Base-by-base conservation (phyloP, 2,797 vertebrate genomes). In the Sebastes dallii region DNA sequence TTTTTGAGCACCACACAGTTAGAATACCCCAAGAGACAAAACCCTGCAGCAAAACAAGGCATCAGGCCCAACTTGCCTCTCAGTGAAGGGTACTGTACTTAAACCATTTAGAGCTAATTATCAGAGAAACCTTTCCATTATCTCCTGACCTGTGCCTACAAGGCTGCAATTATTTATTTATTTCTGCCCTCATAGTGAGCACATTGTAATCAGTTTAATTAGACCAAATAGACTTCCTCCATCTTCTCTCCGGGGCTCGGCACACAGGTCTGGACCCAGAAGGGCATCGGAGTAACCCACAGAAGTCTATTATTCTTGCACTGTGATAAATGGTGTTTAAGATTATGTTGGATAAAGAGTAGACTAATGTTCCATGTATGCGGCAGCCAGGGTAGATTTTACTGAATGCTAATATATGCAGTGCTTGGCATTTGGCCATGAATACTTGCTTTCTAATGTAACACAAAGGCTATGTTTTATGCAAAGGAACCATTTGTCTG, bases 351-450 rank as follows among this genome's bases (percentile, higher is more conserved):
- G 78, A 88, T 88, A 86, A 90, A 87, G 71, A 91, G 78, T 20
- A 77, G 82, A 82, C 61, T 86, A 89, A 93, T 90, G 75, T 74
- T 88, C 65, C 29, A 77, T 76, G 75, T 77, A 61, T 80, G 72
- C 52, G 25, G 71, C 62, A 81, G 66, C 75, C n/a, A 8, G 76
- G 60, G 72, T 70, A 73, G 52, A 72, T 86, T 80, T 83, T 85
- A 87, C 75, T 82, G 82, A 90, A 92, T 89, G 91, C 91, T 92
- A 94, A 95, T 93, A 80, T 93, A 94, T 94, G 85, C 89, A 70
- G 70, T 66, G 56, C 58, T 83, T 94, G 93, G 93, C 90, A 93
- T 95, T 94, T 93, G 72, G 82, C 90, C 92, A 91, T 79, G 80
- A 80, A 81, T 82, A 82, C 81, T 85, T 70, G 58, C 73, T 91